These are phyloP conservation scores for Trichogramma evanescens DNA, from an alignment of 2,888 invertebrate species.

Conservation along the genomic window DNA sequence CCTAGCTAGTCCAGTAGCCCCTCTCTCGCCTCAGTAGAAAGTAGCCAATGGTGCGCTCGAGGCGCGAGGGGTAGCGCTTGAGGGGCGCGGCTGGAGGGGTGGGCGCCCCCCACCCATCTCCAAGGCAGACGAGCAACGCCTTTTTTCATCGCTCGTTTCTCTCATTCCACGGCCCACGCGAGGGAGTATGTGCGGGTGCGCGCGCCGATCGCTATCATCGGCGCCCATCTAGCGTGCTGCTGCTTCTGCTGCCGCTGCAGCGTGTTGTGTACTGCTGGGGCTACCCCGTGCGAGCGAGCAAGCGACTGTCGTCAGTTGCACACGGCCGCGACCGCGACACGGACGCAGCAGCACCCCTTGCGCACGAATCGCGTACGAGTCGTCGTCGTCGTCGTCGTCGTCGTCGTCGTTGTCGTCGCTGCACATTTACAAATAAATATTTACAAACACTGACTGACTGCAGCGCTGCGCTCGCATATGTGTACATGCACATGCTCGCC, in stretches of 20 bases:
- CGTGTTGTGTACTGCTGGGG: conserved; percentile 16
- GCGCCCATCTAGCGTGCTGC: too few relatives aligned
- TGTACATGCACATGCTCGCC: too few relatives aligned
- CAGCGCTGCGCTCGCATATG: too few relatives aligned
- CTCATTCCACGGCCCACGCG: not conserved
- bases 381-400: too few relatives aligned
- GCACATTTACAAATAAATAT: too few relatives aligned
- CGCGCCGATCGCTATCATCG: not conserved
- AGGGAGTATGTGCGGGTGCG: not conserved
- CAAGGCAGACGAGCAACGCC: conserved; percentile 14
- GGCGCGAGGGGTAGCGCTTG: too few relatives aligned
- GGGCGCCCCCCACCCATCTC: conserved; percentile 1
- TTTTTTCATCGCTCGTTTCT: not conserved
- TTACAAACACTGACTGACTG: too few relatives aligned
- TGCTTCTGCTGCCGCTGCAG: too few relatives aligned
- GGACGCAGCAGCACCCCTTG: conserved; percentile 29
- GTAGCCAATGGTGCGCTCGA: conserved; percentile 43
- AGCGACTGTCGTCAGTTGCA: conserved; percentile 39
- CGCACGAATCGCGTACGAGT: not conserved
- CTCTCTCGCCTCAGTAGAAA: conserved; percentile 39
- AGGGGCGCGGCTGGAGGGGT: conserved; percentile 10
- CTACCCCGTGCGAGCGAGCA: conserved; percentile 35
- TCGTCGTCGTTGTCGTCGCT: too few relatives aligned
- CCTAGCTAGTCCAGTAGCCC: conserved; percentile 47
- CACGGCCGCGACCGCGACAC: conserved; percentile 45